A percentile compares a stretch with the other conserved stretches of the same genome.
Evolutionary conservation across 2,888 invertebrate species (phyloP).

Genomic region (Cotesia congregata): DNA sequence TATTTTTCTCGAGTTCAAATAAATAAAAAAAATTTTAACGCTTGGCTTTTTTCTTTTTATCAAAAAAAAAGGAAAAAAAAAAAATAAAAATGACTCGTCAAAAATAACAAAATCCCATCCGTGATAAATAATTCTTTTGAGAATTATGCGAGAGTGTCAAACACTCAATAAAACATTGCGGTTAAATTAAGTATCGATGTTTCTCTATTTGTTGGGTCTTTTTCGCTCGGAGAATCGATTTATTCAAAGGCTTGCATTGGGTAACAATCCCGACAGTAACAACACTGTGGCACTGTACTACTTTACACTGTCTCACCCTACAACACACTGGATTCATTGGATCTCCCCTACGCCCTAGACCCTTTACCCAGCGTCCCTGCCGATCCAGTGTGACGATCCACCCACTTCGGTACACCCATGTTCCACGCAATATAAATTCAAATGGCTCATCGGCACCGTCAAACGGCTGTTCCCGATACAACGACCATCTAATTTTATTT

Average conservation of each 20-base stretch:
- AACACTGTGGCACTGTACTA: slow-evolving; percentile 32
- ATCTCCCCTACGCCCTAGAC: slow-evolving; percentile 8
- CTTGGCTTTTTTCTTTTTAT: too few relatives aligned
- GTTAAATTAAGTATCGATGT: slow-evolving; percentile 27
- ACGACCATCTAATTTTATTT: slow-evolving; percentile 31
- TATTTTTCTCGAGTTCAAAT: slow-evolving; percentile 2
- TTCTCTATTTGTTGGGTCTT: slow-evolving; percentile 16
- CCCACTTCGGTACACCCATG: slow-evolving; percentile 36
- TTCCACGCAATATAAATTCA: slow-evolving; percentile 52
- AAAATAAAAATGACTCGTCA: too few relatives aligned
- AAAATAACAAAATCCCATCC: neutral
- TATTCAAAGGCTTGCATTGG: slow-evolving; percentile 44
- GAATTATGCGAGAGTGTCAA: slow-evolving; percentile 13
- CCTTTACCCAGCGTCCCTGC: neutral
- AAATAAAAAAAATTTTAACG: neutral
- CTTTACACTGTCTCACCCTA: slow-evolving; percentile 22
- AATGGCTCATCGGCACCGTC: slow-evolving; percentile 47
- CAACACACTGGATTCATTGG: slow-evolving; percentile 1
- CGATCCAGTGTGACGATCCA: slow-evolving; percentile 28
- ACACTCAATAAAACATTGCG: slow-evolving; percentile 19
- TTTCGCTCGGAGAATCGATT: slow-evolving; percentile 42
- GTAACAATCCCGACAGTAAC: slow-evolving; percentile 44
- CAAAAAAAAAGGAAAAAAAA: too few relatives aligned
- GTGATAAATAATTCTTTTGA: slow-evolving; percentile 11
- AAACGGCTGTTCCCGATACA: slow-evolving; percentile 25